A percentile compares a stretch with the other conserved stretches of the same genome.
These are phyloP conservation scores for Atta cephalotes DNA, from an alignment of 1,140 invertebrate genomes.

Conservation along the genomic window DNA sequence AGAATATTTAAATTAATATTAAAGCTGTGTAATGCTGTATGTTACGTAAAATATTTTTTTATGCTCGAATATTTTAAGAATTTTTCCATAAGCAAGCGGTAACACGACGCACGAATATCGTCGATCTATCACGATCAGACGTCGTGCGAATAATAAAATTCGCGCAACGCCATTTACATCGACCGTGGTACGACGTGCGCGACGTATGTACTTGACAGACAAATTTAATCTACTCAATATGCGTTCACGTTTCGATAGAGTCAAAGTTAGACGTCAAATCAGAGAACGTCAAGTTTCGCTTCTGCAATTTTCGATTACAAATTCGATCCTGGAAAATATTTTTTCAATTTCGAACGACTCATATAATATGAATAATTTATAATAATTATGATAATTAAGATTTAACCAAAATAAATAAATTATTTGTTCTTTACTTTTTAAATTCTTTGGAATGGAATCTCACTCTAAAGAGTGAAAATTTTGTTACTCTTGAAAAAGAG, in stretches of 20 bases:
- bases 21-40: neutral
- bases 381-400: constrained; percentile 15
- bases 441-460: no score
- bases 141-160: constrained; percentile 62
- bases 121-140: constrained; percentile 59
- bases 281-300: constrained; percentile 8
- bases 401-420: neutral
- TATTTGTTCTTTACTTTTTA: neutral
- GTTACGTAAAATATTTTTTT: constrained; percentile 36
- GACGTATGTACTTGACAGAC: constrained; percentile 57
- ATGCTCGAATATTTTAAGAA: constrained; percentile 32
- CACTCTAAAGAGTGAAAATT: no score
- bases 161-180: constrained; percentile 53
- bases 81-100: constrained; percentile 51
- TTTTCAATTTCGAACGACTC: neutral
- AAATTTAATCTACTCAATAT: constrained; percentile 66
- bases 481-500: no score
- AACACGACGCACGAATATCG: constrained; percentile 47
- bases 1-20: neutral
- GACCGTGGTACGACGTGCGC: constrained; percentile 26
- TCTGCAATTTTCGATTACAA: constrained; percentile 28
- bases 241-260: constrained; percentile 41
- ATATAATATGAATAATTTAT: neutral
- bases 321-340: constrained; percentile 11
- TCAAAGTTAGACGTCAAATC: constrained; percentile 54